Evolutionary conservation across 2,113 vertebrate genomes (phyloP).

Genomic region (Passer montanus): DNA sequence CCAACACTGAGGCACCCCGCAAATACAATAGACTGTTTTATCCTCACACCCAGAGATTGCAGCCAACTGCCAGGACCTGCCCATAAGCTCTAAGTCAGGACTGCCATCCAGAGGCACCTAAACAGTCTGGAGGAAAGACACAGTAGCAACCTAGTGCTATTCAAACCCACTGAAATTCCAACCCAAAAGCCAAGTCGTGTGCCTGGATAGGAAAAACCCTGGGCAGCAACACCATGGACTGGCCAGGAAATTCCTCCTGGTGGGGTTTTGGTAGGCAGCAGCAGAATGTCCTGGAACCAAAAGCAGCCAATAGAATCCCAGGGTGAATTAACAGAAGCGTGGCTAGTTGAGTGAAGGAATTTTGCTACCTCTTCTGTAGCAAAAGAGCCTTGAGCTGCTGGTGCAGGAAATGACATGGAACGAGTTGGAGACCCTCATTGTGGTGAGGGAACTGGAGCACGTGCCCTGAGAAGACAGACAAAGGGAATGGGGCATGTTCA

Average conservation of each 20-base stretch:
- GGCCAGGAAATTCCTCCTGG: background rate
- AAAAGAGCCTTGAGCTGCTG: background rate
- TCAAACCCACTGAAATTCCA: background rate
- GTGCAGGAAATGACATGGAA: background rate
- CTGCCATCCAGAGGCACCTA: background rate
- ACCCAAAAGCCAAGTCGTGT: background rate
- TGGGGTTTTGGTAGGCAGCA: background rate
- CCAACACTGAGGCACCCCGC: too few relatives aligned
- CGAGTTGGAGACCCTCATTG: background rate
- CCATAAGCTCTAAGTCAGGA: background rate
- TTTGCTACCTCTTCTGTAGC: background rate
- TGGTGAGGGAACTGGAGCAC: background rate
- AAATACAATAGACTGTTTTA: background rate
- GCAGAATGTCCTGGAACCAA: background rate
- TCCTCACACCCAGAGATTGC: background rate
- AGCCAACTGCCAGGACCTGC: background rate
- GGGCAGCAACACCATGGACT: background rate
- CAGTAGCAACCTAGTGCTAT: background rate
- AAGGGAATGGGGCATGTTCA: background rate
- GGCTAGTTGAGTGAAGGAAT: background rate
- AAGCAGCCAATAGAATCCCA: background rate
- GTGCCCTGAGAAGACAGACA: background rate
- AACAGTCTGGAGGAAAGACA: background rate
- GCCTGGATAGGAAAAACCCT: background rate
- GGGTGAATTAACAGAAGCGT: background rate